A percentile compares a stretch with the other conserved stretches of the same genome.
Evolutionary conservation across 1,140 invertebrate genomes (phyloP).

Genomic region (Himalopsyche phryganea): DNA sequence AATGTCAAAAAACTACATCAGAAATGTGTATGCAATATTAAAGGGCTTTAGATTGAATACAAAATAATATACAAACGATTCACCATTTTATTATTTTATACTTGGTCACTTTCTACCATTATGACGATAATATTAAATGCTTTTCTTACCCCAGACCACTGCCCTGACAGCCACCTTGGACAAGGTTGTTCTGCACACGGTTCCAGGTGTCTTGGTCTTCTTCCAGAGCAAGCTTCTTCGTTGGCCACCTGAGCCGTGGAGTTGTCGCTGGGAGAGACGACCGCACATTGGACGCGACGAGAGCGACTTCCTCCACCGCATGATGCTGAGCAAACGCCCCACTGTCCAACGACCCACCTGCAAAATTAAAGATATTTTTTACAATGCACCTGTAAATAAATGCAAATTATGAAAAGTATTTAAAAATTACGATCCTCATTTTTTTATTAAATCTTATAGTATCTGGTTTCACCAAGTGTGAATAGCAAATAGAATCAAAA

Average conservation of each 20-base stretch:
- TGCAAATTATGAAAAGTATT: too few relatives aligned
- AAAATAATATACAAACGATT: too few relatives aligned
- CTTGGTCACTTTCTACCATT: too few relatives aligned
- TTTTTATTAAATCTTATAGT: not conserved
- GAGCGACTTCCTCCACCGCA: slow-evolving; percentile 78
- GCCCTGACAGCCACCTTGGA: slow-evolving; percentile 77
- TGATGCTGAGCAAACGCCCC: slow-evolving; percentile 77
- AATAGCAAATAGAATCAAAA: too few relatives aligned
- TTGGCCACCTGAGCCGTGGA: slow-evolving; percentile 56
- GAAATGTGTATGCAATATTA: too few relatives aligned
- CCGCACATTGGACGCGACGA: slow-evolving; percentile 74
- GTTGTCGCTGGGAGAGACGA: slow-evolving; percentile 41
- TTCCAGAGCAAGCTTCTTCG: slow-evolving; percentile 69
- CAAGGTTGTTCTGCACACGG: slow-evolving; percentile 79
- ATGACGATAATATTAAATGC: too few relatives aligned
- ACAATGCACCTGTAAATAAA: not conserved
- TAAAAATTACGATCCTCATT: not conserved
- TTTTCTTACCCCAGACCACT: slow-evolving; percentile 79
- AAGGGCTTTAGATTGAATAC: too few relatives aligned
- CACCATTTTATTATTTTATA: too few relatives aligned
- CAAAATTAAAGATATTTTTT: slow-evolving; percentile 31
- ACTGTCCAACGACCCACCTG: slow-evolving; percentile 88
- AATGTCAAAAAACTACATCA: too few relatives aligned
- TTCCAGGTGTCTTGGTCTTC: slow-evolving; percentile 73
- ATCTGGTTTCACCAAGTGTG: not conserved